Conservation (phyloP, 1,140 invertebrate genomes). For the Dysdera silvatica region DNA sequence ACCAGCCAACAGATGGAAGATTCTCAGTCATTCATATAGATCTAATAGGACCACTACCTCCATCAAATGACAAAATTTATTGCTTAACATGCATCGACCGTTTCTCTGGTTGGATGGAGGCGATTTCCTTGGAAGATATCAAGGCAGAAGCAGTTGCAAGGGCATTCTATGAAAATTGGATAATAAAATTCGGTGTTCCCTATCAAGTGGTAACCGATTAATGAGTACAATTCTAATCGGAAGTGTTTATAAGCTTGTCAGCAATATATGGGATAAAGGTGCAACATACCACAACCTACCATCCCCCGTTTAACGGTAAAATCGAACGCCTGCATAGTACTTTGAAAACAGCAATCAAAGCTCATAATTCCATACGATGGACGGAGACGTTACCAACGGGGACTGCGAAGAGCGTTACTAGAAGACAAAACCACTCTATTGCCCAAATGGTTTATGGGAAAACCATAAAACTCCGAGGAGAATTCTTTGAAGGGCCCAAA, state of each 20-base stretch:
- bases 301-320: slow-evolving; percentile 36
- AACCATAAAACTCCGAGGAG: neutral
- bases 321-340: slow-evolving; percentile 32
- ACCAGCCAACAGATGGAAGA: no score
- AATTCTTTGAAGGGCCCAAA: neutral
- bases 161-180: neutral
- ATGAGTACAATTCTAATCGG: neutral
- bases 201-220: neutral
- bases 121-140: neutral
- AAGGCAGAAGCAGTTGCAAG: neutral
- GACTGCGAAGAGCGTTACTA: neutral
- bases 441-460: neutral
- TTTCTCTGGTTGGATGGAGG: neutral
- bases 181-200: neutral
- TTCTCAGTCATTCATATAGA: no score
- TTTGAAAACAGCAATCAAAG: slow-evolving; percentile 29
- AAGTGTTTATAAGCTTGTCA: neutral
- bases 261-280: neutral
- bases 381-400: neutral
- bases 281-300: slow-evolving; percentile 27
- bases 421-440: neutral
- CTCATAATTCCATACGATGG: neutral
- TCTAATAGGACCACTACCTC: no score
- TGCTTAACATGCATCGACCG: neutral
- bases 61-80: no score